Conservation (phyloP, 2,113 vertebrate species). For the Hyaena hyaena region DNA sequence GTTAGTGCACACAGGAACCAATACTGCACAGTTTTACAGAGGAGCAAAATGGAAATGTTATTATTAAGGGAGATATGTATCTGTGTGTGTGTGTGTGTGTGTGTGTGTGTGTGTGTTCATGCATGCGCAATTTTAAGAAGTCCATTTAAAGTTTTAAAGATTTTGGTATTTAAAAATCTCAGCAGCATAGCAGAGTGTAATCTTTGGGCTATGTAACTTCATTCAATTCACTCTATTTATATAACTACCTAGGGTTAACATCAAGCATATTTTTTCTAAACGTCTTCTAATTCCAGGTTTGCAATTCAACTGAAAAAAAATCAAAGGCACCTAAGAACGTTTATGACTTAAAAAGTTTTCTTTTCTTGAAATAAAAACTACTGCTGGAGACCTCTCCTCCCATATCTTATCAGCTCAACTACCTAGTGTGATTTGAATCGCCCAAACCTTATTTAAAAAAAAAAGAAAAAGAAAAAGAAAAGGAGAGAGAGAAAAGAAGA, state of each 20-base stretch:
- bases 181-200: conserved; percentile 71
- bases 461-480: neutral
- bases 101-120: neutral
- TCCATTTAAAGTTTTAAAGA: conserved; percentile 78
- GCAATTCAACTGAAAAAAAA: conserved; percentile 84
- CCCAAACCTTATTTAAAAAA: conserved; percentile 64
- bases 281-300: conserved; percentile 85
- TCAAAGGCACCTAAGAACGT: conserved; percentile 84
- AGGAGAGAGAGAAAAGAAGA: conserved; percentile 59
- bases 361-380: conserved; percentile 84
- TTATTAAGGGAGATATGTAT: neutral
- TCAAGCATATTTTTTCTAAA: conserved; percentile 82
- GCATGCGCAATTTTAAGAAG: conserved; percentile 72
- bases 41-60: conserved; percentile 44
- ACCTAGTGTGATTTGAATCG: conserved; percentile 80
- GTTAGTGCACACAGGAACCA: conserved; percentile 35
- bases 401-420: conserved; percentile 77
- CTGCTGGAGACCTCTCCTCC: conserved; percentile 79
- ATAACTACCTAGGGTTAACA: conserved; percentile 81
- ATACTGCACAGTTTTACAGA: conserved; percentile 36
- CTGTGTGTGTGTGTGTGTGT: neutral
- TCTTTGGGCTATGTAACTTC: conserved; percentile 75
- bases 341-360: conserved; percentile 82
- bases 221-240: conserved; percentile 82
- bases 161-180: conserved; percentile 80